These are phyloP conservation scores for Dimorphilus gyrociliatus DNA, from an alignment of 2,888 invertebrate species.

Conservation along the genomic window DNA sequence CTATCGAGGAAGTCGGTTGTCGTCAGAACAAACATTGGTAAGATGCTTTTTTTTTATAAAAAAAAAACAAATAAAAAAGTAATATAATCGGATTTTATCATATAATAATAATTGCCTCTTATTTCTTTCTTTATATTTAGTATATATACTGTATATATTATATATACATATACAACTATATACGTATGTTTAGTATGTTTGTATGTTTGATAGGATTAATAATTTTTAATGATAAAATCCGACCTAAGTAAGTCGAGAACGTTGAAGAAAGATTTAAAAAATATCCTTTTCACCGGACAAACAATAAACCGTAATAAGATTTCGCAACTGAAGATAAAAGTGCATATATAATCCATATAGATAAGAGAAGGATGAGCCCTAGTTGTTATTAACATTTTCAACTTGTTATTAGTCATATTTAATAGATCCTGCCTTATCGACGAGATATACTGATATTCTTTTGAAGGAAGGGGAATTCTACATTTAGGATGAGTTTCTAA, in stretches of 20 bases:
- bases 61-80: no score
- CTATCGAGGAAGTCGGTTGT: not conserved
- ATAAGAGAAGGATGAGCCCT: constrained; percentile 1
- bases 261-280: constrained; percentile 5
- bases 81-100: no score
- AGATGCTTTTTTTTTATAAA: no score
- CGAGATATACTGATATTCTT: no score
- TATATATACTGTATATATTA: no score
- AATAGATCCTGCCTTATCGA: no score
- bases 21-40: constrained; percentile 2
- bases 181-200: no score
- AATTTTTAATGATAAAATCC: no score
- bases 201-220: no score
- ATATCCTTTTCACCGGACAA: constrained; percentile 4
- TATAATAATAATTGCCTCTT: no score
- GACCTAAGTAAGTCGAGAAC: constrained; percentile 6
- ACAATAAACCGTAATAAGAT: constrained; percentile 4
- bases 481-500: constrained; percentile 10
- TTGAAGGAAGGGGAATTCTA: constrained; percentile 5
- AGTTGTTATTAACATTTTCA: not conserved
- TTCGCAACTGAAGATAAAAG: constrained; percentile 5
- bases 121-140: no score
- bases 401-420: constrained; percentile 1
- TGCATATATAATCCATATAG: constrained; percentile 5
- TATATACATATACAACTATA: no score